A percentile compares a stretch with the other conserved stretches of the same genome.
These are phyloP conservation scores for Morphnarchus princeps DNA, from an alignment of 2,113 vertebrate species.

Conservation along the genomic window DNA sequence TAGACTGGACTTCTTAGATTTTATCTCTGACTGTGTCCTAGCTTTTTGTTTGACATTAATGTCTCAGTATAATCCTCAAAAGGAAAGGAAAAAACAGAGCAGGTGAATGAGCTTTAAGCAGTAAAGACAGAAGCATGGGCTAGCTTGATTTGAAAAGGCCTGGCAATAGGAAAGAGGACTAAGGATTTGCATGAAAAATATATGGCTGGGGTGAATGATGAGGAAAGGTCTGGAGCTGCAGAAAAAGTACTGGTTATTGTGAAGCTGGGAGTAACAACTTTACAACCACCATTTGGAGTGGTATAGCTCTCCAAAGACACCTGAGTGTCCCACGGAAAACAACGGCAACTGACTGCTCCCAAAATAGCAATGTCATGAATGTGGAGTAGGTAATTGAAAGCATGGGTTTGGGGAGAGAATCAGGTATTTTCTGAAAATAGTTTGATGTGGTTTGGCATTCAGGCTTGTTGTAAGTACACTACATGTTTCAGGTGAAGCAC, in stretches of 20 bases:
- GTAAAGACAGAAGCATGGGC: not conserved
- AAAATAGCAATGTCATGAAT: not conserved
- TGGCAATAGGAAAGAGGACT: not conserved
- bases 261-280: not conserved
- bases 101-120: not conserved
- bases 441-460: not conserved
- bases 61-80: not conserved
- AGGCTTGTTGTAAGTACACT: not conserved
- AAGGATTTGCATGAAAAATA: not conserved
- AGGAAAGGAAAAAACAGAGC: not conserved
- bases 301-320: not conserved
- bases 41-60: not conserved
- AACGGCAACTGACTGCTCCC: not conserved
- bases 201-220: not conserved
- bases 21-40: not conserved
- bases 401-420: not conserved
- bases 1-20: conserved; percentile 1
- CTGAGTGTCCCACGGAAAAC: not conserved
- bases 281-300: not conserved
- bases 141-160: not conserved
- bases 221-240: not conserved
- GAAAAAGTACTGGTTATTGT: not conserved
- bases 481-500: not conserved
- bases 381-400: not conserved
- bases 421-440: not conserved